Evolutionary conservation across 2,888 invertebrate genomes (phyloP).

Genomic region (Lycocerus yunnanus): DNA sequence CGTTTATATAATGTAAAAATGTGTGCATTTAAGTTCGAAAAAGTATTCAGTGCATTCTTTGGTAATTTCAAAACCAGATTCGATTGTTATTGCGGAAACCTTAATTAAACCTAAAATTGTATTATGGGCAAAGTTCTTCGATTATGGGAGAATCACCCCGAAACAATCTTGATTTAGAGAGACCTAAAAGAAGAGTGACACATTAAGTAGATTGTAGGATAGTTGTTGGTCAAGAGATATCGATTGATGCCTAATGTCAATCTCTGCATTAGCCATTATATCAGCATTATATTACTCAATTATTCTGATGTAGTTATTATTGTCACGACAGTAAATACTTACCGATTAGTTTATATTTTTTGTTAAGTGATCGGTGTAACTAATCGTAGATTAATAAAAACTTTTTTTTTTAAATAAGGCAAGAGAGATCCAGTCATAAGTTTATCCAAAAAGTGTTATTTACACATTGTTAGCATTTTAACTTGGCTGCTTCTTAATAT

Average conservation of each 20-base stretch:
- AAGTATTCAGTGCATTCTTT: too few relatives aligned
- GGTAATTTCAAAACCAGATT: too few relatives aligned
- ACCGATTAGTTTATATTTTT: not conserved
- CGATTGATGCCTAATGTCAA: not conserved
- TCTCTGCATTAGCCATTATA: not conserved
- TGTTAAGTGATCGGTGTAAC: not conserved
- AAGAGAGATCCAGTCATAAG: not conserved
- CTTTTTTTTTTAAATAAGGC: not conserved
- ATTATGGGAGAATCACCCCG: not conserved
- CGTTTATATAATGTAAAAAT: too few relatives aligned
- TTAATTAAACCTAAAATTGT: not conserved
- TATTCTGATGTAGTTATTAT: not conserved
- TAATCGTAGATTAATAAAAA: not conserved
- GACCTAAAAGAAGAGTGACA: not conserved
- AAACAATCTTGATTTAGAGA: not conserved
- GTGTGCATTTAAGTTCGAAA: too few relatives aligned
- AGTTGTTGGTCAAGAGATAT: not conserved
- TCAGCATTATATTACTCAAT: not conserved
- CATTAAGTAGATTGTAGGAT: not conserved
- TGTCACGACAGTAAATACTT: not conserved
- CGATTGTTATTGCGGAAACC: not conserved
- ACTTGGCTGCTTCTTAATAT: not conserved
- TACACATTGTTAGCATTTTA: not conserved
- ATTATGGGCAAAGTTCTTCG: not conserved
- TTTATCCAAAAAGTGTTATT: not conserved